Evolutionary conservation across 2,888 invertebrate species (phyloP).

Genomic region (Ditula angustiorana): DNA sequence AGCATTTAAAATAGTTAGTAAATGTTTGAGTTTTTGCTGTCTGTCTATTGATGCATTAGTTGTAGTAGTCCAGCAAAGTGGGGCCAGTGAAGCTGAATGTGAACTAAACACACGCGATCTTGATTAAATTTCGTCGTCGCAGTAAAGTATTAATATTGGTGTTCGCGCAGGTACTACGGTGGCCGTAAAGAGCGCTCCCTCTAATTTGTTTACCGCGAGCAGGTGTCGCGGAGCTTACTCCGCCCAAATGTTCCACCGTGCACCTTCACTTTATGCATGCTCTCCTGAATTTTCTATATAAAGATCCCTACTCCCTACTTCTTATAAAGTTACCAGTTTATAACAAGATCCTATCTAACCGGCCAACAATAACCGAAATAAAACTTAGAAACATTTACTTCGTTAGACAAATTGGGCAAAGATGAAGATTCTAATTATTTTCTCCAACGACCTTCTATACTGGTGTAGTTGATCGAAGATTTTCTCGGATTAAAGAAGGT

Average conservation of each 20-base stretch:
- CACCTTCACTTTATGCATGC: not conserved
- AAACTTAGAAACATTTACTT: too few relatives aligned
- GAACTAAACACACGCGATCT: not conserved
- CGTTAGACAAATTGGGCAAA: too few relatives aligned
- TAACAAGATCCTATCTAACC: too few relatives aligned
- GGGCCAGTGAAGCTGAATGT: not conserved
- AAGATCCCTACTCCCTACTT: too few relatives aligned
- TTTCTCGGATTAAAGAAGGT: too few relatives aligned
- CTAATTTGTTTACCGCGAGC: slow-evolving; percentile 54
- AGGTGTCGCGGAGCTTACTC: slow-evolving; percentile 43
- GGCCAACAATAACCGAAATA: too few relatives aligned
- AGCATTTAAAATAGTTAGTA: not conserved
- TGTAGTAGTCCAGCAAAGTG: not conserved
- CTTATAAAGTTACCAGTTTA: too few relatives aligned
- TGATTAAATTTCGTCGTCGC: slow-evolving; percentile 11
- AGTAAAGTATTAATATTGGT: slow-evolving; percentile 34
- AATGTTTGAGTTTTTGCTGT: too few relatives aligned
- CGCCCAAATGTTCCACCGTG: slow-evolving; percentile 5
- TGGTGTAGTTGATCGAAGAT: too few relatives aligned
- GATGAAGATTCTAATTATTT: too few relatives aligned
- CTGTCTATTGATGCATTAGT: not conserved
- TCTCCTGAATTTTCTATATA: slow-evolving; percentile 4
- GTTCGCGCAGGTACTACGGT: slow-evolving; percentile 35
- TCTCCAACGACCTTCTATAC: too few relatives aligned
- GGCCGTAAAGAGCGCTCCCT: slow-evolving; percentile 47